Evolutionary conservation across 2,888 invertebrate species (phyloP).

Genomic region (Drosophila algonquin): DNA sequence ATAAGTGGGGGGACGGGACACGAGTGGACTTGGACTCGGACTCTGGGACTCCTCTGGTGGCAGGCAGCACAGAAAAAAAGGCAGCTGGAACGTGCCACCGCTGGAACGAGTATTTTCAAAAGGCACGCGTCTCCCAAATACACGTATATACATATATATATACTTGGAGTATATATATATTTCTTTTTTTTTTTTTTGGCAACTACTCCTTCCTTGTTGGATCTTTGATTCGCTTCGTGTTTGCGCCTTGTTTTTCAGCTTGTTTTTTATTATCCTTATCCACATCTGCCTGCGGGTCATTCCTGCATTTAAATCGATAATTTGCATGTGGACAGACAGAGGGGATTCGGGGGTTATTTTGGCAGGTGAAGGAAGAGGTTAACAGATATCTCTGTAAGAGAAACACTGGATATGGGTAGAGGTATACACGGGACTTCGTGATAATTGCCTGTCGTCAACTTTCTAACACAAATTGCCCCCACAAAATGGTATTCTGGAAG

Average conservation of each 20-base stretch:
- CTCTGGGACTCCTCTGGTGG: too few relatives aligned
- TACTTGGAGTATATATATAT: not conserved
- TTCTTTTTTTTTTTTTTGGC: not conserved
- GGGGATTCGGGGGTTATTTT: not conserved
- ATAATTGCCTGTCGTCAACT: too few relatives aligned
- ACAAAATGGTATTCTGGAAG: too few relatives aligned
- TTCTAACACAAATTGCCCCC: too few relatives aligned
- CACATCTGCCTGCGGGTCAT: constrained; percentile 44
- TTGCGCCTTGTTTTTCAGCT: constrained; percentile 8
- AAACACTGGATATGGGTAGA: too few relatives aligned
- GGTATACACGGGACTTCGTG: too few relatives aligned
- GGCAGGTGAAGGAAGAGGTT: not conserved
- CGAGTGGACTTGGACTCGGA: not conserved
- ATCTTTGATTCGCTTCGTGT: constrained; percentile 11
- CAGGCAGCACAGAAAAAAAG: not conserved
- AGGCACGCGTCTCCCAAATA: not conserved
- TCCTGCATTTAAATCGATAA: not conserved
- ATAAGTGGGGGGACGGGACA: constrained; percentile 41
- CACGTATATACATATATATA: constrained; percentile 2
- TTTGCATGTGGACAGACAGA: not conserved
- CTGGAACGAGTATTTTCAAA: not conserved
- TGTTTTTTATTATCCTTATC: constrained; percentile 56
- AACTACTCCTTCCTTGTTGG: not conserved
- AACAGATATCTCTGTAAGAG: not conserved
- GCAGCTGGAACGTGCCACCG: not conserved